Evolutionary conservation across 2,888 invertebrate species (phyloP).

Genomic region (Drosophila mayaguana): DNA sequence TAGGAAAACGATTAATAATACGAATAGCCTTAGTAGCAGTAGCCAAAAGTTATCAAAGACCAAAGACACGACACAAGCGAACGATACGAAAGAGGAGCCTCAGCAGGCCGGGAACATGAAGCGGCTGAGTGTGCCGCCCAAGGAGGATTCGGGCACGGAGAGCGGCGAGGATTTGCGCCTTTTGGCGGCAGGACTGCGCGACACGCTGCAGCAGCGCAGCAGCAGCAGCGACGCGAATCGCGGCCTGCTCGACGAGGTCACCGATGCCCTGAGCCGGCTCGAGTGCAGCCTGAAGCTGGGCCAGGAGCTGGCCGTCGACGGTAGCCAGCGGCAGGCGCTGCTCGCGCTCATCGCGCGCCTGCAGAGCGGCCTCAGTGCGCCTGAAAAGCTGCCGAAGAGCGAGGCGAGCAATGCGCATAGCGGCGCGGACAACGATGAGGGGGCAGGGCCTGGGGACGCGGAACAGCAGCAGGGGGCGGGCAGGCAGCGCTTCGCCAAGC

Average conservation of each 20-base stretch:
- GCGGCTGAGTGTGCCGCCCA: slow-evolving; percentile 83
- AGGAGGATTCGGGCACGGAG: slow-evolving; percentile 89
- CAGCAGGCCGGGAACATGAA: slow-evolving; percentile 37
- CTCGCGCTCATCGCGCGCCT: slow-evolving; percentile 90
- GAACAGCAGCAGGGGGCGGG: slow-evolving; percentile 75
- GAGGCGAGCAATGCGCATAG: not conserved
- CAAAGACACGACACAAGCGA: slow-evolving; percentile 65
- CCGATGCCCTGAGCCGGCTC: slow-evolving; percentile 90
- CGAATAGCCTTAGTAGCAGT: slow-evolving; percentile 43
- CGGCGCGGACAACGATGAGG: not conserved
- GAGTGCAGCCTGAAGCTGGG: slow-evolving; percentile 90
- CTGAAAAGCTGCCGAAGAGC: slow-evolving; percentile 70
- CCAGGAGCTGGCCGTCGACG: slow-evolving; percentile 85
- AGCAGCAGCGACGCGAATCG: slow-evolving; percentile 87
- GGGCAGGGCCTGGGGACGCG: slow-evolving; percentile 34
- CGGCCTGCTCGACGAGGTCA: slow-evolving; percentile 89
- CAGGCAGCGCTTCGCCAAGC: slow-evolving; percentile 86
- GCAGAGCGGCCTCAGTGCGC: slow-evolving; percentile 87
- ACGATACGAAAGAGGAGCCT: not conserved
- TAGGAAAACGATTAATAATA: slow-evolving; percentile 38
- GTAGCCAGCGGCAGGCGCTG: slow-evolving; percentile 87
- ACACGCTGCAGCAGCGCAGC: slow-evolving; percentile 86
- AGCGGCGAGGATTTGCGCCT: slow-evolving; percentile 89
- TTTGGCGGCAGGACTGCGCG: slow-evolving; percentile 86
- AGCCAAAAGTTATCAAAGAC: slow-evolving; percentile 53